phyloP scores from a whole-genome alignment of 1,140 invertebrate species.

The Neodiprion fabricii region DNA sequence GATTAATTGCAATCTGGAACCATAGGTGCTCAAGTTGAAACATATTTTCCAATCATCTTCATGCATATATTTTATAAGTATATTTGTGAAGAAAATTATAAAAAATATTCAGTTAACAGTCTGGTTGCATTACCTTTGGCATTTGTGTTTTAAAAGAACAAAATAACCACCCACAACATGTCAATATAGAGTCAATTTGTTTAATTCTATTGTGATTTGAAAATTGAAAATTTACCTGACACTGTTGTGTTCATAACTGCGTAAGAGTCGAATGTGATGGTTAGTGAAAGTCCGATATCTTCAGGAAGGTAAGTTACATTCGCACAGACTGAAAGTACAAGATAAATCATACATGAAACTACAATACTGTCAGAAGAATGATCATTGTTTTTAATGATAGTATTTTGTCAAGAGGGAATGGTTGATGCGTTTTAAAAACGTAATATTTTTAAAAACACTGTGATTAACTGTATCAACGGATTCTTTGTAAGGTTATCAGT shows the following conservation, averaged over 20 bases:
- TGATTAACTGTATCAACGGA: not conserved
- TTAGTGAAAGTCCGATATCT: conserved; percentile 47
- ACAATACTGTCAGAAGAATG: no score
- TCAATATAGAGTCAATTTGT: not conserved
- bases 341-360: conserved; percentile 4
- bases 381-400: no score
- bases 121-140: no score
- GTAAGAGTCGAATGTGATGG: conserved; percentile 41
- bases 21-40: not conserved
- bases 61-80: not conserved
- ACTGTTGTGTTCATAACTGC: conserved; percentile 46
- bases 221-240: conserved; percentile 39
- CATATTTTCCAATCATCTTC: not conserved
- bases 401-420: not conserved
- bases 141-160: no score
- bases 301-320: conserved; percentile 44
- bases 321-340: conserved; percentile 40
- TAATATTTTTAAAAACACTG: not conserved
- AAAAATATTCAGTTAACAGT: not conserved
- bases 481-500: not conserved
- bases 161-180: no score
- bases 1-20: no score
- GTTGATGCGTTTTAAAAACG: not conserved
- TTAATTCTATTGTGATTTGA: no score
- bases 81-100: conserved; percentile 22